Evolutionary conservation across 2,797 vertebrate species (phyloP), one percentile per base, ranked within the genome.

Genomic region (Sebastes ruberrimus): DNA sequence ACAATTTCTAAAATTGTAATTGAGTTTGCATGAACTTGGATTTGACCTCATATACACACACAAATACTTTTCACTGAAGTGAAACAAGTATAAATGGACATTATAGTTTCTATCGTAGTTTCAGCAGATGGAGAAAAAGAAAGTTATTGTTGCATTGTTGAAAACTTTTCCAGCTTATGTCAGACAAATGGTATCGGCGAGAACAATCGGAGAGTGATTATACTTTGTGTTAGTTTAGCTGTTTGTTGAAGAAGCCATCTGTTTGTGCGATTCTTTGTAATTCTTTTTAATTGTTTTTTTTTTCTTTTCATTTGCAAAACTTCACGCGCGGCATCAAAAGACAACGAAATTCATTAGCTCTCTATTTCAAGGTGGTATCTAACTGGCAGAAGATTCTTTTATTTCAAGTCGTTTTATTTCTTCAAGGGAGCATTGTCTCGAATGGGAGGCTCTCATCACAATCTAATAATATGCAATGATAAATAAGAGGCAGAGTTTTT

Each of bases 321-420:
- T 95, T 94, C 80, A 69, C 71, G 66, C 13, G 59, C 67, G 1
- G 69, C 93, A 91, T 95, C 94, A 96, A 95, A 95, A 89, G 89
- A 89, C 82, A 85, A 83, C 64, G 82, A 84, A 90, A 86, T 92
- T 93, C 89, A 93, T 95, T 94, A 94, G 88, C 86, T 85, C 84
- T 88, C 82, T 74, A 76, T 94, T 94, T 94, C 83, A 91, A 92
- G 90, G 90, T 92, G 83, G 78, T 73, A 76, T 92, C 86, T 94
- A 90, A 94, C 92, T 94, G 90, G 88, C 89, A 89, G 80, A 91
- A 89, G 82, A 90, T 92, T 92, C 88, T 92, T 92, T 95, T 88
- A 90, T 93, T 93, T 92, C 83, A 85, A 89, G 75, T 76, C 82
- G 88, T 91, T 92, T 90, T 82, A 85, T 82, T 93, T 93, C 93